These are phyloP conservation scores for Orycteropus afer DNA, from an alignment of 2,113 vertebrate species.

Conservation along the genomic window DNA sequence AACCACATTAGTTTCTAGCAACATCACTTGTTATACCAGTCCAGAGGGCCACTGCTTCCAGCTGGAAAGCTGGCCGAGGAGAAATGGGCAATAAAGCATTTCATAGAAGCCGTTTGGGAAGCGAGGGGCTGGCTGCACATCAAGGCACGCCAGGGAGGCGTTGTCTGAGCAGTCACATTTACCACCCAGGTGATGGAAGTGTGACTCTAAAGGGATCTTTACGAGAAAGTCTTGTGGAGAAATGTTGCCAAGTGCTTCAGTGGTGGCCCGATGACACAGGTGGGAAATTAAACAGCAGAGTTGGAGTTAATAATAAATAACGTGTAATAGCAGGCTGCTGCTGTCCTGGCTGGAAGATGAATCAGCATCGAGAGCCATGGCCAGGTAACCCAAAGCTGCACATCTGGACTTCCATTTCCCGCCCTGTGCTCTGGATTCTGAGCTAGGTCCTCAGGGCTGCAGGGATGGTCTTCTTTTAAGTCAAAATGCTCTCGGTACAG, in stretches of 20 bases:
- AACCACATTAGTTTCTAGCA: not conserved
- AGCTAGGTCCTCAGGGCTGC: fast-evolving
- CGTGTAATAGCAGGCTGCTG: not conserved
- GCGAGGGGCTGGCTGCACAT: not conserved
- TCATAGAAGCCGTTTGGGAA: not conserved
- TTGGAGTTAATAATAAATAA: not conserved
- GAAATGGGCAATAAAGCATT: not conserved
- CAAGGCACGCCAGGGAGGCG: not conserved
- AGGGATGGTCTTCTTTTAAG: not conserved
- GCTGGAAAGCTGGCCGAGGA: not conserved
- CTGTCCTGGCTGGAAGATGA: not conserved
- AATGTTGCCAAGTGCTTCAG: not conserved
- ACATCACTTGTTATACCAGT: not conserved
- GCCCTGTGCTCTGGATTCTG: too few species aligned
- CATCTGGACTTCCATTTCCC: too few species aligned
- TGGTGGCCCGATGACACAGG: not conserved
- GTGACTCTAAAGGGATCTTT: not conserved
- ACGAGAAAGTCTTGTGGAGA: not conserved
- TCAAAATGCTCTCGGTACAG: not conserved
- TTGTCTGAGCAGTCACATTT: not conserved
- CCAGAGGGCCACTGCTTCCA: not conserved
- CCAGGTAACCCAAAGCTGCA: fast-evolving
- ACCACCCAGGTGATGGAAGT: not conserved
- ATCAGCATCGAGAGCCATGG: fast-evolving
- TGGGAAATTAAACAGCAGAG: not conserved